Evolutionary conservation across 2,797 vertebrate genomes (phyloP).

Genomic region (Notolabrus celidotus): DNA sequence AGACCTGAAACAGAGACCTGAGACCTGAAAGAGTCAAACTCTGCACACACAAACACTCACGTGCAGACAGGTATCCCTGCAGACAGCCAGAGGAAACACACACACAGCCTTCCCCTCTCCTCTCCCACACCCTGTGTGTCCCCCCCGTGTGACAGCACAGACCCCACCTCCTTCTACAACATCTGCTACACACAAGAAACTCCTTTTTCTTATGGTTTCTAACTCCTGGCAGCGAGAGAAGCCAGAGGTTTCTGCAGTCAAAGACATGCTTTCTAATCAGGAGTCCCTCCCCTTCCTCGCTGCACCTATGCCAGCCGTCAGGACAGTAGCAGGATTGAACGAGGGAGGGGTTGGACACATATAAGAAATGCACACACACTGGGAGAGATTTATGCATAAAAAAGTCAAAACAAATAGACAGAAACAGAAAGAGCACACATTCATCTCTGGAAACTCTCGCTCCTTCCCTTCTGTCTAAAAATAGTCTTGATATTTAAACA

Average conservation of each 20-base stretch:
- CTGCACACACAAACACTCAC: slow-evolving; percentile 28
- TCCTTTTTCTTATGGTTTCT: slow-evolving; percentile 81
- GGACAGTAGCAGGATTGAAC: slow-evolving; percentile 83
- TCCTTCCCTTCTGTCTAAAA: slow-evolving; percentile 62
- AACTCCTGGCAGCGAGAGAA: slow-evolving; percentile 65
- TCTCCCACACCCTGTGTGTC: slow-evolving; percentile 35
- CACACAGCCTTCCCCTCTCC: slow-evolving; percentile 46
- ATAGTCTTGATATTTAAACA: slow-evolving; percentile 74
- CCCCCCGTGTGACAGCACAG: slow-evolving; percentile 30
- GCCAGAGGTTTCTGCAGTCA: slow-evolving; percentile 68
- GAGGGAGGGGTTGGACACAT: slow-evolving; percentile 52
- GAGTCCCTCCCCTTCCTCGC: slow-evolving; percentile 60
- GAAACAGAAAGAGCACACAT: slow-evolving; percentile 29
- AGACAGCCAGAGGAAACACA: slow-evolving; percentile 56
- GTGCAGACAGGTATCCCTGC: slow-evolving; percentile 50
- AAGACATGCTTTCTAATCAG: slow-evolving; percentile 81
- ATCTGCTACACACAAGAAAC: slow-evolving; percentile 76
- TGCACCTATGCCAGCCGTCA: slow-evolving; percentile 59
- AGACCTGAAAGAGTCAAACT: slow-evolving; percentile 28
- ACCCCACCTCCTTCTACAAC: slow-evolving; percentile 53
- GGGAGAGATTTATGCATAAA: slow-evolving; percentile 37
- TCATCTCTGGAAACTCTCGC: slow-evolving; percentile 52
- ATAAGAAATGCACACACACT: slow-evolving; percentile 53
- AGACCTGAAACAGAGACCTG: slow-evolving; percentile 54
- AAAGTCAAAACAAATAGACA: slow-evolving; percentile 64